These are phyloP conservation scores for Vireo altiloquus DNA, from an alignment of 2,113 vertebrate species.

Conservation along the genomic window DNA sequence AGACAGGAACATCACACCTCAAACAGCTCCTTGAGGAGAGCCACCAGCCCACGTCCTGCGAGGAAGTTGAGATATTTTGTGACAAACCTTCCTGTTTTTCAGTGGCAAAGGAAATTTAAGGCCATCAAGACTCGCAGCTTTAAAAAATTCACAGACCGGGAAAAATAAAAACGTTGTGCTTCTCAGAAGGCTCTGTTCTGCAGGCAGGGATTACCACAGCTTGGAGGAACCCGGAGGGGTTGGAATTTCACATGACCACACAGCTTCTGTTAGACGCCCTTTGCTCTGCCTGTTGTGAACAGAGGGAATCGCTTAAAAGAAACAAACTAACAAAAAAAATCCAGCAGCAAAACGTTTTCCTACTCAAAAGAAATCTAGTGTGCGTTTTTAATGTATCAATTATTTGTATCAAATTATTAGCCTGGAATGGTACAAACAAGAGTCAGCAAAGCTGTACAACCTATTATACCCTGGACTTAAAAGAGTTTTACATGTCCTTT, in stretches of 20 bases:
- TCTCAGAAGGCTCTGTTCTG: constrained; percentile 74
- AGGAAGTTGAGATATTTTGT: constrained; percentile 54
- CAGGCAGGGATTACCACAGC: constrained; percentile 39
- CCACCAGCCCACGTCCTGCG: constrained; percentile 61
- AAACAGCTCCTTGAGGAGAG: constrained; percentile 46
- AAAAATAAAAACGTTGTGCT: constrained; percentile 72
- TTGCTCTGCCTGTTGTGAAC: constrained; percentile 69
- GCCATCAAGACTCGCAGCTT: constrained; percentile 72
- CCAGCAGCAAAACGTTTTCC: not conserved
- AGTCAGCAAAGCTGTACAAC: not conserved
- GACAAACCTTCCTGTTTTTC: constrained; percentile 57
- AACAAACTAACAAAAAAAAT: not conserved
- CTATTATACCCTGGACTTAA: not conserved
- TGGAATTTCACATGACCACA: constrained; percentile 80
- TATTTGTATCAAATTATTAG: not conserved
- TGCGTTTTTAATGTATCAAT: not conserved
- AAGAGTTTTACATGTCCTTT: not conserved
- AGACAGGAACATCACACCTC: not conserved
- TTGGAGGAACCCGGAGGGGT: constrained; percentile 24
- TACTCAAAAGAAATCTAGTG: not conserved
- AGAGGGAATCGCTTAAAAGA: not conserved
- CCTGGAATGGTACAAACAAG: not conserved
- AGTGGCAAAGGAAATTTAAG: constrained; percentile 73
- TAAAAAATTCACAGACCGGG: constrained; percentile 70
- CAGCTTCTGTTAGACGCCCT: constrained; percentile 71